Conservation (phyloP, 1,140 invertebrate species). For the Pseudoatta argentina region DNA sequence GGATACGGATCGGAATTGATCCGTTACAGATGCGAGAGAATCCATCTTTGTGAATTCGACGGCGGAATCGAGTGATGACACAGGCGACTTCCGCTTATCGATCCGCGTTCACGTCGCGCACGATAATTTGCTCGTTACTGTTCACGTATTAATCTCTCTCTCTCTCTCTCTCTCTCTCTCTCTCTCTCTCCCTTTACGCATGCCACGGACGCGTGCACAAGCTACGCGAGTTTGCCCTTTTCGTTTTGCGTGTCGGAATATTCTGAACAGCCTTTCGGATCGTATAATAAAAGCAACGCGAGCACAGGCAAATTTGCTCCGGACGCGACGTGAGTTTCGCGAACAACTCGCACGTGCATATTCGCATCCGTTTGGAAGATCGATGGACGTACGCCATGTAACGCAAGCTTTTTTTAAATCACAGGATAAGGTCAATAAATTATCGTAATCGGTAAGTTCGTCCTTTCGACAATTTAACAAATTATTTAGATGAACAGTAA, state of each 20-base stretch:
- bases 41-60: conserved; percentile 39
- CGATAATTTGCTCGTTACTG: conserved; percentile 48
- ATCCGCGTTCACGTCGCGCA: conserved; percentile 24
- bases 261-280: conserved; percentile 32
- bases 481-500: conserved; percentile 27
- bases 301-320: conserved; percentile 41
- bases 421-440: conserved; percentile 15
- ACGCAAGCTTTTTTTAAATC: conserved; percentile 50
- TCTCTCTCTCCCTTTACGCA: conserved; percentile 13
- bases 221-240: conserved; percentile 30
- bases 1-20: not conserved
- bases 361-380: conserved; percentile 52
- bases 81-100: conserved; percentile 38
- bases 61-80: conserved; percentile 31
- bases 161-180: not conserved
- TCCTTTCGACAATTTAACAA: conserved; percentile 39
- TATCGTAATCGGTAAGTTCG: conserved; percentile 31
- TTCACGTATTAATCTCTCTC: conserved; percentile 37
- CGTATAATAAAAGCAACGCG: conserved; percentile 47
- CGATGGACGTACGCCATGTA: conserved; percentile 43
- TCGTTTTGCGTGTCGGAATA: conserved; percentile 53
- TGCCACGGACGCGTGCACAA: conserved; percentile 31
- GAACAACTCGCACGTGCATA: conserved; percentile 35
- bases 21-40: not conserved
- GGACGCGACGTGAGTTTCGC: conserved; percentile 36